Percentiles rank a stretch among this genome's conserved stretches.
Evolutionary conservation across 2,113 vertebrate genomes (phyloP).

Genomic region (Actinemys pallida): DNA sequence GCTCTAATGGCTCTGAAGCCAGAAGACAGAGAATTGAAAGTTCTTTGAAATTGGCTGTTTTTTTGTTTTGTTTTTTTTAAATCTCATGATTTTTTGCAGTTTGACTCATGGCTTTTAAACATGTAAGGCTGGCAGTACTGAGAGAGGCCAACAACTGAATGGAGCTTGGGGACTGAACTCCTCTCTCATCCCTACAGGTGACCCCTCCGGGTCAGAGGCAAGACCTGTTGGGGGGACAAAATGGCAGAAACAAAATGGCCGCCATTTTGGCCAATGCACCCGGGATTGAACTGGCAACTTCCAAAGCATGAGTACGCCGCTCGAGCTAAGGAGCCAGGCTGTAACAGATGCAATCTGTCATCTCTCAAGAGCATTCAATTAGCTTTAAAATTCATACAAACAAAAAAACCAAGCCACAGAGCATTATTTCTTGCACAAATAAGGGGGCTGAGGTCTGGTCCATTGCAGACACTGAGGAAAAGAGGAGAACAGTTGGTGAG

Average conservation of each 20-base stretch:
- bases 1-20: not conserved
- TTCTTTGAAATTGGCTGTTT: not conserved
- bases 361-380: not conserved
- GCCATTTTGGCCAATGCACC: not conserved
- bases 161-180: not conserved
- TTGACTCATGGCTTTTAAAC: not conserved
- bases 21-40: not conserved
- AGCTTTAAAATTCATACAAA: not conserved
- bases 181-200: not conserved
- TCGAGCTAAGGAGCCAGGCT: not conserved
- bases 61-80: not conserved
- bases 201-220: not conserved
- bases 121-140: not conserved
- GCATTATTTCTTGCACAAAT: not conserved
- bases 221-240: not conserved
- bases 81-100: not conserved
- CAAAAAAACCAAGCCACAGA: not conserved
- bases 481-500: not conserved
- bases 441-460: not conserved
- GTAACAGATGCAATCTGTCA: not conserved
- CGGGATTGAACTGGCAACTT: not conserved
- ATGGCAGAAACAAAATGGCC: not conserved
- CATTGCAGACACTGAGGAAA: not conserved
- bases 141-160: not conserved
- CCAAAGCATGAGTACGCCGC: not conserved